Evolutionary conservation across 1,140 invertebrate species (phyloP), one percentile per base, ranked within the genome.

Genomic region (Micrasema minimum): DNA sequence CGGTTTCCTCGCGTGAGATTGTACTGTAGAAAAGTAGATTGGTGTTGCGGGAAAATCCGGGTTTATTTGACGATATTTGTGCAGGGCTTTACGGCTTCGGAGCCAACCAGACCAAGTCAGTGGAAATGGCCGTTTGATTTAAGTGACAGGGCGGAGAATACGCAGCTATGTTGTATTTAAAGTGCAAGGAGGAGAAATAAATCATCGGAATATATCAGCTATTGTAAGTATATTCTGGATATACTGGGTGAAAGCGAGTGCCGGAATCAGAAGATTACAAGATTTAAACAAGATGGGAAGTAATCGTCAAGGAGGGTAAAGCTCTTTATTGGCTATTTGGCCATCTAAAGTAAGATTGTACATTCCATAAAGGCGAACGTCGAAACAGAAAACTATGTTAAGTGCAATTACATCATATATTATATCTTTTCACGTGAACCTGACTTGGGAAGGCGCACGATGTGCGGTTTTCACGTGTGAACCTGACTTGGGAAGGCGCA

Each of bases 31-130:
- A 48, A 48, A 48, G 18, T 48, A 48, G 46, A 48, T 48, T 20
- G 18, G 2, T 48, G 46, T 20, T 48, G 16, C 10, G n/a, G 18
- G 7, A 20, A 48, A 48, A 48, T 48, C 46, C 46, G 46, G 18
- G 18, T 48, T 22, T 48, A 35, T 53, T 53, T 26, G 1, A 18
- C 22, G 23, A 35, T 35, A 22, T 35, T 53, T n/a, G 50, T 31
- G 23, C 50, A 53, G 50, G 14, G 50, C 50, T 48, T 53, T 53
- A 53, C 23, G 10, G 20, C 22, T 53, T 12, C 50, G 3, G 23
- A 53, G 50, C 50, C 50, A 53, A 31, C 50, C 50, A 53, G 50
- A 53, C 16, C 35, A 20, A 22, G 55, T 35, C 37, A 7, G 14
- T 23, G 14, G 35, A 41, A 41, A 41, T 14, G 31, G 35, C 16